phyloP scores from a whole-genome alignment of 2,113 vertebrate genomes.

The Limanda limanda region DNA sequence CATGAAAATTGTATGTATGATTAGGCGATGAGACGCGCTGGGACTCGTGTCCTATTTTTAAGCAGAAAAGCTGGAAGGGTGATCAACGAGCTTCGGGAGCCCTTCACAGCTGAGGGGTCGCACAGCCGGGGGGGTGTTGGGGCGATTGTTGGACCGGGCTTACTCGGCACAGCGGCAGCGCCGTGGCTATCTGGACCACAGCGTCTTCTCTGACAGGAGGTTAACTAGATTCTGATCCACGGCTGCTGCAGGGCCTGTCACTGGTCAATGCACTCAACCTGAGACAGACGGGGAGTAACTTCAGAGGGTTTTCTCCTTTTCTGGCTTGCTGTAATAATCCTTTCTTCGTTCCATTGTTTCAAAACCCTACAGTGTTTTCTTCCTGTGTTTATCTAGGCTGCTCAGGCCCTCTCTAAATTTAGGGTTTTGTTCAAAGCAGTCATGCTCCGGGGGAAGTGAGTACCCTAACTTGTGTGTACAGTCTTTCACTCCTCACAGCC shows the following conservation, averaged over 20 bases:
- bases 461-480: conserved; percentile 28
- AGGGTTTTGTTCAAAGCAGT: conserved; percentile 22
- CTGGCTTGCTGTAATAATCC: neutral
- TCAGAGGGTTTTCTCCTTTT: conserved; percentile 1
- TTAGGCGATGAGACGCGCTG: conserved; percentile 7
- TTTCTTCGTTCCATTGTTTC: conserved; percentile 8
- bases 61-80: conserved; percentile 4
- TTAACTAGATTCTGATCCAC: conserved; percentile 65
- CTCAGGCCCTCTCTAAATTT: conserved; percentile 25
- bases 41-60: neutral
- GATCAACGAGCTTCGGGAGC: conserved; percentile 6
- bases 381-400: conserved; percentile 25
- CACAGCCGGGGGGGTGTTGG: conserved; percentile 27
- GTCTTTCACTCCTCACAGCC: conserved; percentile 22
- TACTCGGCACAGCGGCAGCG: conserved; percentile 2
- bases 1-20: conserved; percentile 43
- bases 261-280: conserved; percentile 20
- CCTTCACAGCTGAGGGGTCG: conserved; percentile 50
- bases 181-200: conserved; percentile 12
- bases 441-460: conserved; percentile 31
- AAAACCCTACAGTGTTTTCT: conserved; percentile 12
- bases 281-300: conserved; percentile 6
- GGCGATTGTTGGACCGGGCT: conserved; percentile 8
- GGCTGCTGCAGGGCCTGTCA: conserved; percentile 25
- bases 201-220: conserved; percentile 51